phyloP scores from a whole-genome alignment of 2,113 vertebrate species.

The Ellobius talpinus region DNA sequence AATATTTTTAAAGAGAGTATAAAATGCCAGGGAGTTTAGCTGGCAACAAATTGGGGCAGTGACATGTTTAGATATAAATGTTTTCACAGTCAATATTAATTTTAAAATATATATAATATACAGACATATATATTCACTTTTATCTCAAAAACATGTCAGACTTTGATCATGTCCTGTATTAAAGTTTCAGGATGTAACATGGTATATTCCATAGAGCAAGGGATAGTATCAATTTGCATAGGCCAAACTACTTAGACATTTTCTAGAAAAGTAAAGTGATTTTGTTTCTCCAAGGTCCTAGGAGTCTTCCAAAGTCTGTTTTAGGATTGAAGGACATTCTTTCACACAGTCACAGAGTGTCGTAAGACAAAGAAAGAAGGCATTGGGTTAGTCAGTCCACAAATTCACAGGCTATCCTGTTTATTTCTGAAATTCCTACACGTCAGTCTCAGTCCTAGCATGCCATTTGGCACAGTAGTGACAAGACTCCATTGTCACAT shows the following conservation, averaged over 20 bases:
- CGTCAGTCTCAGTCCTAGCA: neutral
- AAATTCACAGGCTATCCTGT: neutral
- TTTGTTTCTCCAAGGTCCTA: neutral
- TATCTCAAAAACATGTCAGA: slow-evolving; percentile 32
- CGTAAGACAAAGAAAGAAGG: neutral
- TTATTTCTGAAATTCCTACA: neutral
- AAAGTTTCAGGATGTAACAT: slow-evolving; percentile 12
- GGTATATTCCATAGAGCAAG: slow-evolving; percentile 28
- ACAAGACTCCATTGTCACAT: neutral
- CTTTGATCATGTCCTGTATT: slow-evolving; percentile 27
- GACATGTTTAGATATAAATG: slow-evolving; percentile 52
- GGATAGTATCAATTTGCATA: slow-evolving; percentile 61
- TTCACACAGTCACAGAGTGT: neutral
- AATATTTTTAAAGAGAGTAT: slow-evolving; percentile 51
- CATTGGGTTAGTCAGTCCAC: neutral
- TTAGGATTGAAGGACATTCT: too few species aligned
- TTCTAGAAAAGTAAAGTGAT: slow-evolving; percentile 48
- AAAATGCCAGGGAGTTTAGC: slow-evolving; percentile 47
- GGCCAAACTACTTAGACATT: neutral
- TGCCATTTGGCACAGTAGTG: too few species aligned
- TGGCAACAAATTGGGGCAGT: slow-evolving; percentile 50
- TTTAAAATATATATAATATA: slow-evolving; percentile 31
- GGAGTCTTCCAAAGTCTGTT: neutral
- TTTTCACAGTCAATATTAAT: slow-evolving; percentile 65
- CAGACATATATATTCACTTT: slow-evolving; percentile 8